Evolutionary conservation across 2,797 vertebrate genomes (phyloP).

Genomic region (Lagocephalus sceleratus): DNA sequence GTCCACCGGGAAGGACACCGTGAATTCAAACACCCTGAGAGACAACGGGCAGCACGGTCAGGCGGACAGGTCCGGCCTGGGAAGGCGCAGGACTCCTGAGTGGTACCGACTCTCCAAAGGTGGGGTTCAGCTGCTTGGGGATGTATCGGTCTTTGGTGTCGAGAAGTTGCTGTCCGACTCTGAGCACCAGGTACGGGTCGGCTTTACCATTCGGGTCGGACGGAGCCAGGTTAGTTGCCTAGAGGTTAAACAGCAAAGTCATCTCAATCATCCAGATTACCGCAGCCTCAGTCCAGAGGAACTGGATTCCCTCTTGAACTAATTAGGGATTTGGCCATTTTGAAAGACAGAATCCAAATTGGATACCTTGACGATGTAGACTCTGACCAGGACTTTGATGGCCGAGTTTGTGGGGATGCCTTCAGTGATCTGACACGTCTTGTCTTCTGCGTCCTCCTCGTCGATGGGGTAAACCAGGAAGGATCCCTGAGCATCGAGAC

Average conservation of each 20-base stretch:
- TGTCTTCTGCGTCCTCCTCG: conserved; percentile 62
- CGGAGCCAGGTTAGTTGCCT: conserved; percentile 89
- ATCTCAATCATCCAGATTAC: no score
- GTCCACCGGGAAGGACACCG: conserved; percentile 86
- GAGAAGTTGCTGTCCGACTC: conserved; percentile 74
- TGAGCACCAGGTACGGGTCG: conserved; percentile 88
- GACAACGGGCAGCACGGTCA: conserved; percentile 3
- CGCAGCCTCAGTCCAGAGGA: no score
- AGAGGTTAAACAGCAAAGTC: conserved; percentile 14
- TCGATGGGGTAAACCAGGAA: conserved; percentile 87
- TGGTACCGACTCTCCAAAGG: conserved; percentile 89
- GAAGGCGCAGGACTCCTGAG: conserved; percentile 4
- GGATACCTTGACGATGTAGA: conserved; percentile 88
- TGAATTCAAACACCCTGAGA: conserved; percentile 88
- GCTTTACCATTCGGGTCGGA: conserved; percentile 90
- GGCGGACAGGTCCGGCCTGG: not conserved
- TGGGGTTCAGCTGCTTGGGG: conserved; percentile 91
- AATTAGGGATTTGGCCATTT: not conserved
- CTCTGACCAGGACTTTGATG: conserved; percentile 85
- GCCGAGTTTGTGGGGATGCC: conserved; percentile 87
- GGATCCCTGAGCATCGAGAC: conserved; percentile 90
- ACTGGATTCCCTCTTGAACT: no score
- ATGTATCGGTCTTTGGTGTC: conserved; percentile 89
- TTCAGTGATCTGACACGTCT: conserved; percentile 72
- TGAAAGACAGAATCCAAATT: not conserved